Percentiles rank a stretch among this genome's conserved stretches.
phyloP scores from a whole-genome alignment of 2,113 vertebrate genomes.

The Brachirus orientalis region DNA sequence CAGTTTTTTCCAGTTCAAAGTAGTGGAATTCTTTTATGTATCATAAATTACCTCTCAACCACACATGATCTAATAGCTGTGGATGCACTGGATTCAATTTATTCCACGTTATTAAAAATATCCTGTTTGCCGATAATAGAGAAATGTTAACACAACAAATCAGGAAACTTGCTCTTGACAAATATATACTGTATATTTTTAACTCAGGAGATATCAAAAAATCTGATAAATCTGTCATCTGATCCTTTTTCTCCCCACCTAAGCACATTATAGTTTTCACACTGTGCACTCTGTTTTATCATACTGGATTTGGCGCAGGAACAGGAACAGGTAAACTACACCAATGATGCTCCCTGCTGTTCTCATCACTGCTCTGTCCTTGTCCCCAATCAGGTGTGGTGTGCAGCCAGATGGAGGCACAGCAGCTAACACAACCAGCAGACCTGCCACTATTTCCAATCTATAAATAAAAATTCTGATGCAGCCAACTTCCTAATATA shows the following conservation, averaged over 20 bases:
- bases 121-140: background rate
- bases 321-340: constrained; percentile 28
- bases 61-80: background rate
- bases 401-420: constrained; percentile 59
- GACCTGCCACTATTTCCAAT: constrained; percentile 3
- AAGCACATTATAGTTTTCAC: constrained; percentile 27
- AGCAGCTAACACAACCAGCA: constrained; percentile 32
- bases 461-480: constrained; percentile 47
- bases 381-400: constrained; percentile 48
- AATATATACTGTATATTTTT: background rate
- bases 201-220: too few relatives aligned
- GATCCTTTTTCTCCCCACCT: constrained; percentile 11
- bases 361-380: background rate
- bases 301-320: constrained; percentile 15
- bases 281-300: background rate
- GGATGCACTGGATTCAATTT: constrained; percentile 17
- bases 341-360: constrained; percentile 22
- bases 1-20: too few relatives aligned
- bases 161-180: background rate
- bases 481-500: constrained; percentile 17
- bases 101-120: background rate
- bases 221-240: too few relatives aligned
- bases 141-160: background rate
- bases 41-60: too few relatives aligned
- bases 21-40: too few relatives aligned